Conservation (phyloP, 2,797 vertebrate genomes). For the Enteromius paludinosus region DNA sequence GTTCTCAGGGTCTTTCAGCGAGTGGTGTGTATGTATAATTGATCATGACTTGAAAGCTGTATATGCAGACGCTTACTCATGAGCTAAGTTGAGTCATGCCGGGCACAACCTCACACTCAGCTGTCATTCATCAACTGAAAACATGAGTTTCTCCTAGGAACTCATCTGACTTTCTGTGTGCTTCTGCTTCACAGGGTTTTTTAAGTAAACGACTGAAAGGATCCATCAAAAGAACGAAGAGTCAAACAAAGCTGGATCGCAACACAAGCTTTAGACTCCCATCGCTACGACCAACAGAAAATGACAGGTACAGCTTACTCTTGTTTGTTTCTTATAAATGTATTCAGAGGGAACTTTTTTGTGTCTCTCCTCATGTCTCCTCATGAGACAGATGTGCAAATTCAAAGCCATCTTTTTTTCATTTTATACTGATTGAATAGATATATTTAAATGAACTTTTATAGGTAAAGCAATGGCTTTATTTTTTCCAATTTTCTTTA, state of each 20-base stretch:
- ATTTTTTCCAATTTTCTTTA: not conserved
- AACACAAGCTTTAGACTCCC: constrained; percentile 92
- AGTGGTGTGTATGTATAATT: constrained; percentile 12
- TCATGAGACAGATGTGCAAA: not conserved
- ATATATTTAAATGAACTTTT: not conserved
- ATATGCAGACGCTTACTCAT: not conserved
- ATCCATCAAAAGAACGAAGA: constrained; percentile 97
- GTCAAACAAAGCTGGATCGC: constrained; percentile 94
- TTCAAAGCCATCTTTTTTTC: not conserved
- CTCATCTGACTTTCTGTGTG: constrained; percentile 16
- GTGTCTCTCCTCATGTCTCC: not conserved
- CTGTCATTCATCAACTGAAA: constrained; percentile 9
- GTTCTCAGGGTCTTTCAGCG: constrained; percentile 9
- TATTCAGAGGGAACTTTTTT: not conserved
- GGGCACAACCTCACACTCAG: constrained; percentile 2
- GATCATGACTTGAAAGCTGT: not conserved
- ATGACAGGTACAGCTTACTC: constrained; percentile 83
- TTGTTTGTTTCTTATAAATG: not conserved
- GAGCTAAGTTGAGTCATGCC: constrained; percentile 23
- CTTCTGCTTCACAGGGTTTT: constrained; percentile 82
- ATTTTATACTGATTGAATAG: not conserved
- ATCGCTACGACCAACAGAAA: constrained; percentile 80
- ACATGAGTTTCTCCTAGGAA: constrained; percentile 7
- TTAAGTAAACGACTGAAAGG: constrained; percentile 97
- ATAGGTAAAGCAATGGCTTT: not conserved